Evolutionary conservation across 2,888 invertebrate genomes (phyloP), one percentile per base, ranked within the genome.

Genomic region (Acholoe squamosa): DNA sequence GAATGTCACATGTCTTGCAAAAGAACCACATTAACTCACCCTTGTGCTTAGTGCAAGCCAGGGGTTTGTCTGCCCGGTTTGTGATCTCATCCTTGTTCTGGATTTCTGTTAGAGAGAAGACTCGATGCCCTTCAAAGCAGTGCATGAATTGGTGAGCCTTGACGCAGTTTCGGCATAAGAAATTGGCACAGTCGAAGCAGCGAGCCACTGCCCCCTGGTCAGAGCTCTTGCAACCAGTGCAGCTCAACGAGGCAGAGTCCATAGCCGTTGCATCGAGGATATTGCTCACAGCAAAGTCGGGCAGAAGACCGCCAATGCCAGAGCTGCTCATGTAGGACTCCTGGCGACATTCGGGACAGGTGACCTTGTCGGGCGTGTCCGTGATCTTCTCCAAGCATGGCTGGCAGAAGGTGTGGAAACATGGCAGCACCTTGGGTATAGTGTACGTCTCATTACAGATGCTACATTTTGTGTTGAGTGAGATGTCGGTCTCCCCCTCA

Each of bases 71-170:
- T 7, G 94, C 91, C 91, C 93, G 94, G 84, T 92, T 92, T 25
- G 86, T 86, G 84, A 97, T 97, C 71, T 97, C 96, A 91, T 96
- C 97, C 89, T 93, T 96, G 95, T 93, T 94, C 92, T 95, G 95
- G 94, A 98, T 96, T 92, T 97, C 96, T 16, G 95, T 95, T 89
- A 97, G 94, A 90, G 96, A 96, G 93, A 98, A 97, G 91, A 99
- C 98, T 91, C 98, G 97, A 96, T 99, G 99, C 10, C 92, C 99
- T 96, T 99, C 98, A 96, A 99, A 99, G 96, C 99, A 99, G 96
- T 99, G 99, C 99, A 99, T 99, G 96, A 98, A 99, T 96, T 99
- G 98, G 96, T 99, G 99, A 92, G 99, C 99, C 97, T 99, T 99
- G 94, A 98, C 98, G 97, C 99, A 99, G 96, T 99, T 98, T 91